Conservation (phyloP, 2,888 invertebrate genomes). For the Standfussiana lucernea region DNA sequence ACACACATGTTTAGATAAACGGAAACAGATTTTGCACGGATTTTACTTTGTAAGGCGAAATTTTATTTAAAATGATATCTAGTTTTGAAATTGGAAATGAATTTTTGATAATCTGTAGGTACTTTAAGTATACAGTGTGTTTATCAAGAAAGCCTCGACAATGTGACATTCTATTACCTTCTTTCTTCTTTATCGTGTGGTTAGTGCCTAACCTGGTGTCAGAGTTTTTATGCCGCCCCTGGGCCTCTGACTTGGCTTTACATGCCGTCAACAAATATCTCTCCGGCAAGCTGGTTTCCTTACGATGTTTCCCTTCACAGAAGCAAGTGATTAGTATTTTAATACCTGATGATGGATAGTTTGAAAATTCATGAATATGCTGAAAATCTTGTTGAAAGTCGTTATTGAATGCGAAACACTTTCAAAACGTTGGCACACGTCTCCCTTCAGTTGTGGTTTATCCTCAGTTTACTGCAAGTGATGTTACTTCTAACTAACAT, state of each 20-base stretch:
- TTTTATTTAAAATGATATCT: background rate
- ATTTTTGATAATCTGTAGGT: background rate
- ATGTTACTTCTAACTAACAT: background rate
- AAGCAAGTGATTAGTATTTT: too few relatives aligned
- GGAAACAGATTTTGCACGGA: background rate
- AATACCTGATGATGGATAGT: background rate
- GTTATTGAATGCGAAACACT: background rate
- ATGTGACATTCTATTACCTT: background rate
- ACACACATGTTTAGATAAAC: background rate
- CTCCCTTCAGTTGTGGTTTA: background rate
- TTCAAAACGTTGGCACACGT: background rate
- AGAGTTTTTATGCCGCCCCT: too few relatives aligned
- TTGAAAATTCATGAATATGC: background rate
- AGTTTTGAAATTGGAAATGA: too few relatives aligned
- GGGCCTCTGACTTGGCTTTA: too few relatives aligned
- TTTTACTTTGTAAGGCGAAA: background rate
- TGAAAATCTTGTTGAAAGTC: background rate
- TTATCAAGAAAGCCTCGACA: background rate
- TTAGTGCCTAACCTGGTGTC: too few relatives aligned
- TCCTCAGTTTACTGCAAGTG: background rate
- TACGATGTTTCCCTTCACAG: too few relatives aligned
- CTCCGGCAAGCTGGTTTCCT: too few relatives aligned
- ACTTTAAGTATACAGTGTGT: background rate
- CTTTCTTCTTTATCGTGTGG: too few relatives aligned
- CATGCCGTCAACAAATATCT: too few relatives aligned